A percentile compares a stretch with the other conserved stretches of the same genome.
phyloP scores from a whole-genome alignment of 2,113 vertebrate genomes.

The Petaurus breviceps region DNA sequence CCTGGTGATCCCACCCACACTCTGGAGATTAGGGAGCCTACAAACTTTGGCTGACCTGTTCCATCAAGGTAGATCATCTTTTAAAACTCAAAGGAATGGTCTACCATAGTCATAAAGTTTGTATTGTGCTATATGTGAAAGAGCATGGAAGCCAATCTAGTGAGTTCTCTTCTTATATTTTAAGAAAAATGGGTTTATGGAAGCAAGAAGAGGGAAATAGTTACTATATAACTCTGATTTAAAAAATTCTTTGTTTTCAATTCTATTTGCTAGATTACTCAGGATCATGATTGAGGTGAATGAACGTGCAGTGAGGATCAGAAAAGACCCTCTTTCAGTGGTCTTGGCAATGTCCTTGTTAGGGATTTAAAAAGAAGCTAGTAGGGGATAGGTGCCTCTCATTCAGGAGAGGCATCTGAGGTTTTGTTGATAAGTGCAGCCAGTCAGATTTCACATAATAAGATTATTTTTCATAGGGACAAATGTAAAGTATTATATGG shows the following conservation, averaged over 20 bases:
- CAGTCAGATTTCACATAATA: neutral
- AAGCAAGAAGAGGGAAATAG: neutral
- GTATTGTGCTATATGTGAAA: neutral
- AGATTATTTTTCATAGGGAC: neutral
- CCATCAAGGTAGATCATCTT: neutral
- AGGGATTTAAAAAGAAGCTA: neutral
- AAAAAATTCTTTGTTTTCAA: neutral
- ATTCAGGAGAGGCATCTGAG: neutral
- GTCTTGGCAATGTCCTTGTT: neutral
- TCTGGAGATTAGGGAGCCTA: neutral
- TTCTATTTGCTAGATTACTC: neutral
- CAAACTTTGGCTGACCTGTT: neutral
- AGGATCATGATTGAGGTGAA: neutral
- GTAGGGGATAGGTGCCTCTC: neutral
- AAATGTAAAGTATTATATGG: neutral
- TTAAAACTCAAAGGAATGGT: conserved; percentile 52
- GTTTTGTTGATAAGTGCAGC: neutral
- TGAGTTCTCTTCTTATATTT: neutral
- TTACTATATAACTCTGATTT: neutral
- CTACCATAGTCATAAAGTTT: no score
- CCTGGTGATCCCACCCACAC: conserved; percentile 55
- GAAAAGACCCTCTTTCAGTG: neutral
- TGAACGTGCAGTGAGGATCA: neutral
- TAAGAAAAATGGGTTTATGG: neutral
- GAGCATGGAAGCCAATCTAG: neutral